These are phyloP conservation scores for Pectinophora gossypiella DNA, from an alignment of 1,140 invertebrate species.

Conservation along the genomic window DNA sequence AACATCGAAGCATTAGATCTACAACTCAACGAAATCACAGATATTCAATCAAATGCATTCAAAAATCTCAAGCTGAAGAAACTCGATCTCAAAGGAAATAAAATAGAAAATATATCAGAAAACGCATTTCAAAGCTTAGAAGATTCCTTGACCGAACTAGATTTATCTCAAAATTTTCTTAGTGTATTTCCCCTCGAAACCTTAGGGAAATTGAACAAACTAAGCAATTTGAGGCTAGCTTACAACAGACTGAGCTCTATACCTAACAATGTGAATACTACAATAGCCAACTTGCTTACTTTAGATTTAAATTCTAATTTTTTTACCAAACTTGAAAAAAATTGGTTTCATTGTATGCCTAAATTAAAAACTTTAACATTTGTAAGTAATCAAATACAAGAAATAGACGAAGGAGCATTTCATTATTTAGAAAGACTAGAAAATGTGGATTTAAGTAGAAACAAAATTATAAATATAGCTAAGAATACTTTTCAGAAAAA, in stretches of 20 bases:
- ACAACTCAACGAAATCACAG: constrained; percentile 89
- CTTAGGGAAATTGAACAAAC: constrained; percentile 83
- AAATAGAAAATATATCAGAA: constrained; percentile 86
- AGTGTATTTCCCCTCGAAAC: constrained; percentile 87
- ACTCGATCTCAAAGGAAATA: constrained; percentile 90
- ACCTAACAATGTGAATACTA: constrained; percentile 82
- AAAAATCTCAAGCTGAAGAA: constrained; percentile 87
- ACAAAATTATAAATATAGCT: constrained; percentile 86
- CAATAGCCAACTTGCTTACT: constrained; percentile 82
- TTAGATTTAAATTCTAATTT: constrained; percentile 92
- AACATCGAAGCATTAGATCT: constrained; percentile 86
- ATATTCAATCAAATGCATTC: constrained; percentile 89
- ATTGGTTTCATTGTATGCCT: constrained; percentile 87
- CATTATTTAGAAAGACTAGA: constrained; percentile 83
- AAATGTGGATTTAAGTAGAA: constrained; percentile 91
- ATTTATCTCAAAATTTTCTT: constrained; percentile 90
- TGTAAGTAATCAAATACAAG: constrained; percentile 88
- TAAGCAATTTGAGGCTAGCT: constrained; percentile 84
- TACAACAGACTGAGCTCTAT: constrained; percentile 86
- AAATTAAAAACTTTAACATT: constrained; percentile 87
- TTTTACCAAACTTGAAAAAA: constrained; percentile 83
- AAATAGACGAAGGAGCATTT: constrained; percentile 87
- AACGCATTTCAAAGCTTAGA: constrained; percentile 90
- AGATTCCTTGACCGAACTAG: constrained; percentile 86
- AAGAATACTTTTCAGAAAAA: constrained; percentile 84